phyloP scores from a whole-genome alignment of 2,113 vertebrate species.

The Sander lucioperca region DNA sequence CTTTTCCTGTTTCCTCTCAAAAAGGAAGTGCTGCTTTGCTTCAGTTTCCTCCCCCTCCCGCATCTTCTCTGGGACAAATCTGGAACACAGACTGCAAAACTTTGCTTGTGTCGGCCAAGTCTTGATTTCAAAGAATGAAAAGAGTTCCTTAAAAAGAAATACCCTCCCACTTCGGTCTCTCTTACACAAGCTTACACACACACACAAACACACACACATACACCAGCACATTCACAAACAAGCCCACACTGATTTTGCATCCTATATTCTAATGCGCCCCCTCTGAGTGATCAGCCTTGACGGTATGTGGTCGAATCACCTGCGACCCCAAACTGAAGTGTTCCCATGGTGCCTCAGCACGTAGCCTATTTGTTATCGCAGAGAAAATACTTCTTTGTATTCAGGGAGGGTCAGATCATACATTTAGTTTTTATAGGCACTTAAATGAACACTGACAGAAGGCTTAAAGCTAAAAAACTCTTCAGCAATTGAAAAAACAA shows the following conservation, averaged over 20 bases:
- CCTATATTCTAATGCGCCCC: constrained; percentile 37
- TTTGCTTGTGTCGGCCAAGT: constrained; percentile 53
- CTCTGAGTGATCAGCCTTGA: constrained; percentile 21
- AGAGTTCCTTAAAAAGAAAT: constrained; percentile 67
- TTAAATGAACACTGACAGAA: constrained; percentile 17
- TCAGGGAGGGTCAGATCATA: constrained; percentile 49
- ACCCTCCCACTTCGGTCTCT: constrained; percentile 47
- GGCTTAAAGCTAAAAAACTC: background rate
- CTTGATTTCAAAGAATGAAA: constrained; percentile 81
- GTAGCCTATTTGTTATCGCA: constrained; percentile 67
- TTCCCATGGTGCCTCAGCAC: constrained; percentile 76
- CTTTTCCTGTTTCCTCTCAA: constrained; percentile 94
- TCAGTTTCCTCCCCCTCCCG: constrained; percentile 34
- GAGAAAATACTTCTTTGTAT: constrained; percentile 62
- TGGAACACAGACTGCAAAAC: constrained; percentile 54
- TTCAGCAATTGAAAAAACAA: background rate
- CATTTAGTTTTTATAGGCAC: constrained; percentile 7
- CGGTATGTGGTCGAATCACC: constrained; percentile 57
- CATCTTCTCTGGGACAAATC: constrained; percentile 77
- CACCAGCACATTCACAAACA: background rate
- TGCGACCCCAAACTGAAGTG: constrained; percentile 51
- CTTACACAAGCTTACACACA: constrained; percentile 29
- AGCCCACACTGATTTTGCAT: constrained; percentile 42
- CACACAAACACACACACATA: constrained; percentile 13
- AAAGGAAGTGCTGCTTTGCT: constrained; percentile 87